phyloP scores from a whole-genome alignment of 1,140 invertebrate species.

The Drosophila quadrilineata region DNA sequence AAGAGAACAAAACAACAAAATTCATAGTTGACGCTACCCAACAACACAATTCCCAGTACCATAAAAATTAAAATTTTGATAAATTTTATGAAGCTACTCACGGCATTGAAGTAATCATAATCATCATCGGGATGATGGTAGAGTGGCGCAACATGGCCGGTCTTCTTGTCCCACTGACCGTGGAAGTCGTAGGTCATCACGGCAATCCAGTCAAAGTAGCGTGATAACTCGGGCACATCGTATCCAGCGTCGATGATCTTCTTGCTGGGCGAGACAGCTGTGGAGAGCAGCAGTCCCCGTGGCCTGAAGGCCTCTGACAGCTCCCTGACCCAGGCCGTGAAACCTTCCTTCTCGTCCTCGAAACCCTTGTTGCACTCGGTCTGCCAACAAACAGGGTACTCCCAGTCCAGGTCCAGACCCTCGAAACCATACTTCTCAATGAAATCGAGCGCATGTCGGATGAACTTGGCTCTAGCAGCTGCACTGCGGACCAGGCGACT shows the following conservation, averaged over 20 bases:
- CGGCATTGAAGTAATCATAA: conserved; percentile 86
- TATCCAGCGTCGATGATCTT: conserved; percentile 93
- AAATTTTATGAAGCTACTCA: no score
- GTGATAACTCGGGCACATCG: conserved; percentile 87
- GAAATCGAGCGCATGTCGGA: conserved; percentile 88
- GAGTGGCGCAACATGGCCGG: conserved; percentile 92
- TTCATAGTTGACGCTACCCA: no score
- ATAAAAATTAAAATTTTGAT: no score
- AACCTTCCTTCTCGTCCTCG: conserved; percentile 90
- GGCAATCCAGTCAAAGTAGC: conserved; percentile 92
- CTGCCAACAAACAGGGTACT: conserved; percentile 87
- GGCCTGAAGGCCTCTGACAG: conserved; percentile 88
- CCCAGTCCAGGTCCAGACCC: conserved; percentile 94
- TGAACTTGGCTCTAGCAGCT: conserved; percentile 86
- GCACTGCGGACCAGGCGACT: conserved; percentile 90
- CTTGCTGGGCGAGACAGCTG: conserved; percentile 94
- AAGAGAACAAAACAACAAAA: no score
- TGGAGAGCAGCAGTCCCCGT: conserved; percentile 88
- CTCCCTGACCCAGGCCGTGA: conserved; percentile 88
- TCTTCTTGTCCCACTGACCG: conserved; percentile 94
- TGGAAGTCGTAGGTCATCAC: conserved; percentile 96
- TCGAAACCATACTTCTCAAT: conserved; percentile 92
- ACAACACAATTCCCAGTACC: no score
- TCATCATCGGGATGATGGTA: conserved; percentile 91
- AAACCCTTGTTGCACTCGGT: conserved; percentile 93